phyloP scores from a whole-genome alignment of 2,888 invertebrate genomes.

The Hirtodrosophila duncani region DNA sequence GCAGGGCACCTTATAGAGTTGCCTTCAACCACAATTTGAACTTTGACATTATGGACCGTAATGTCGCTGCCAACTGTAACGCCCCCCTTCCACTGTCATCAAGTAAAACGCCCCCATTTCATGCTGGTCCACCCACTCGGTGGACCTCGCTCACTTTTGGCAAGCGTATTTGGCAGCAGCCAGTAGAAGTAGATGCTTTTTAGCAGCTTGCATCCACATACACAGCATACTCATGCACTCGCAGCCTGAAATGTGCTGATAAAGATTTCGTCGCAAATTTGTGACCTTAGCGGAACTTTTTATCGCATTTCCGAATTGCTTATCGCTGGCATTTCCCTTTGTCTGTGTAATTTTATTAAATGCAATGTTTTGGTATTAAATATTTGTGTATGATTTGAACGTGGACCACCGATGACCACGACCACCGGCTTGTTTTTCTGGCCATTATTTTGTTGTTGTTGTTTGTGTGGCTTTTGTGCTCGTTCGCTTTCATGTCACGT shows the following conservation, averaged over 20 bases:
- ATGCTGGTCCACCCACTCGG: background rate
- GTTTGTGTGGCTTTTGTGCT: slow-evolving; percentile 29
- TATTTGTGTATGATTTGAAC: slow-evolving; percentile 6
- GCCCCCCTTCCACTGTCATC: too few relatives aligned
- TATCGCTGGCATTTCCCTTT: slow-evolving; percentile 11
- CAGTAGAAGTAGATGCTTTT: background rate
- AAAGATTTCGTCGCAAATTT: slow-evolving; percentile 11
- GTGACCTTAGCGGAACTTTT: slow-evolving; percentile 22
- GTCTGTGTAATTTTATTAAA: too few relatives aligned
- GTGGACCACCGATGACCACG: background rate
- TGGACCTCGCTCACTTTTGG: slow-evolving; percentile 25
- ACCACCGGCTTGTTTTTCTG: slow-evolving; percentile 45
- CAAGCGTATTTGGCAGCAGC: slow-evolving; percentile 1
- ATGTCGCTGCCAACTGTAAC: too few relatives aligned
- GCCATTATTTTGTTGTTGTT: slow-evolving; percentile 34
- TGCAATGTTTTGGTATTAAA: too few relatives aligned
- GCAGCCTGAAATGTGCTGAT: slow-evolving; percentile 10
- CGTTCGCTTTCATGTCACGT: slow-evolving; percentile 65
- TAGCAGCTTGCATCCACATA: slow-evolving; percentile 24
- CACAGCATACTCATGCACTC: background rate
- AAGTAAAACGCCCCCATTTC: too few relatives aligned
- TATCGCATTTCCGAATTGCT: slow-evolving; percentile 10
- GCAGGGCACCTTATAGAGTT: too few relatives aligned
- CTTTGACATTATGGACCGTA: too few relatives aligned
- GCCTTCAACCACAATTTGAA: too few relatives aligned